phyloP scores from a whole-genome alignment of 1,140 invertebrate genomes.

The Gonioctena quinquepunctata region DNA sequence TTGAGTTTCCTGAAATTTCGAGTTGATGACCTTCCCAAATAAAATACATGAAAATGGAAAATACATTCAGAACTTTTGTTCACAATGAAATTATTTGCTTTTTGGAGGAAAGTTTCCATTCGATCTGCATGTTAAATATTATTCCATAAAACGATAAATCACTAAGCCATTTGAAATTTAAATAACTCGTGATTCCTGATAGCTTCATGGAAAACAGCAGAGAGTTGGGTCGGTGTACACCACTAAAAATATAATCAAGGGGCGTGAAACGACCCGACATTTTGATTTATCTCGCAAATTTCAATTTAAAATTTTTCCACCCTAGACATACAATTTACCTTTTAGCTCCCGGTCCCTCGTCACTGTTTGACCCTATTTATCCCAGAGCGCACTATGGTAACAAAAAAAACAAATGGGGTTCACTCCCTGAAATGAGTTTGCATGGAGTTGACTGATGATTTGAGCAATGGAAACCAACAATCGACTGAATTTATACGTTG shows the following conservation, averaged over 20 bases:
- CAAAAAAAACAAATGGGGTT: background rate
- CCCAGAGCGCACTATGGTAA: background rate
- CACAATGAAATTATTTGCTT: too few species aligned
- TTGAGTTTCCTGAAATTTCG: too few species aligned
- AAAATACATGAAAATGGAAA: too few species aligned
- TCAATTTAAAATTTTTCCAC: slow-evolving; percentile 25
- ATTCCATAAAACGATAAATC: too few species aligned
- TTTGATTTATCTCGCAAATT: slow-evolving; percentile 24
- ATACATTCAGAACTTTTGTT: too few species aligned
- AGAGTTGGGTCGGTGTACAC: background rate
- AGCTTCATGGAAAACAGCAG: background rate
- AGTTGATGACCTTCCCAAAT: too few species aligned
- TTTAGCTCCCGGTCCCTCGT: background rate
- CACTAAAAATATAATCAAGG: slow-evolving; percentile 8
- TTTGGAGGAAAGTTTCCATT: too few species aligned
- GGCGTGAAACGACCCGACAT: slow-evolving; percentile 7
- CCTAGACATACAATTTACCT: slow-evolving; percentile 10
- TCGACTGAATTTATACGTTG: too few species aligned
- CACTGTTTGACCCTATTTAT: slow-evolving; percentile 11
- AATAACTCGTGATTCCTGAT: background rate
- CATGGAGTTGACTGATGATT: too few species aligned
- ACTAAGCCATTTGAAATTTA: background rate
- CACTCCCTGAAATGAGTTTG: too few species aligned
- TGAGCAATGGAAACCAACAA: too few species aligned
- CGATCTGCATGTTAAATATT: too few species aligned